Evolutionary conservation across 2,113 vertebrate genomes (phyloP).

Genomic region (Antidorcas marsupialis): DNA sequence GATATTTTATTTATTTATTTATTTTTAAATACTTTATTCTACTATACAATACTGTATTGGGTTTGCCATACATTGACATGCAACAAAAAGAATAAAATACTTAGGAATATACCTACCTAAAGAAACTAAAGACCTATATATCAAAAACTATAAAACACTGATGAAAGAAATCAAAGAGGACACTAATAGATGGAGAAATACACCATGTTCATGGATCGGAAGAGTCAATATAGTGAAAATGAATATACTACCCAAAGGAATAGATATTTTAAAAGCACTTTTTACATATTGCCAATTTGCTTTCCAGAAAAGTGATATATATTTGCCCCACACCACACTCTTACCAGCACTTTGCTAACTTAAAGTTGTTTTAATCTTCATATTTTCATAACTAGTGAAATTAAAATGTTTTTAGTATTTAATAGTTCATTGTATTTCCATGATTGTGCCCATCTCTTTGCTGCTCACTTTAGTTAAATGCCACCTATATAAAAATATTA

Average conservation of each 20-base stretch:
- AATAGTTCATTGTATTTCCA: background rate
- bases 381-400: background rate
- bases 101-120: too few species aligned
- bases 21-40: too few species aligned
- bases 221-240: too few species aligned
- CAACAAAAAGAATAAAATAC: too few species aligned
- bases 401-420: background rate
- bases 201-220: too few species aligned
- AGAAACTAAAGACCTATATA: too few species aligned
- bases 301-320: background rate
- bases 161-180: too few species aligned
- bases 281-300: background rate
- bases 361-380: background rate
- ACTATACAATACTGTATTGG: too few species aligned
- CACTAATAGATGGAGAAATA: too few species aligned
- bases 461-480: background rate
- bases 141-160: too few species aligned
- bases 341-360: background rate
- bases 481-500: background rate
- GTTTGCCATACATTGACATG: too few species aligned
- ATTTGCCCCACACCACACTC: background rate
- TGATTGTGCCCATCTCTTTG: background rate
- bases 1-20: too few species aligned
- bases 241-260: background rate
- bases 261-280: background rate